Percentiles rank a stretch among this genome's conserved stretches.
Conservation (phyloP, 1,140 invertebrate genomes). For the Plectrocnemia conspersa region DNA sequence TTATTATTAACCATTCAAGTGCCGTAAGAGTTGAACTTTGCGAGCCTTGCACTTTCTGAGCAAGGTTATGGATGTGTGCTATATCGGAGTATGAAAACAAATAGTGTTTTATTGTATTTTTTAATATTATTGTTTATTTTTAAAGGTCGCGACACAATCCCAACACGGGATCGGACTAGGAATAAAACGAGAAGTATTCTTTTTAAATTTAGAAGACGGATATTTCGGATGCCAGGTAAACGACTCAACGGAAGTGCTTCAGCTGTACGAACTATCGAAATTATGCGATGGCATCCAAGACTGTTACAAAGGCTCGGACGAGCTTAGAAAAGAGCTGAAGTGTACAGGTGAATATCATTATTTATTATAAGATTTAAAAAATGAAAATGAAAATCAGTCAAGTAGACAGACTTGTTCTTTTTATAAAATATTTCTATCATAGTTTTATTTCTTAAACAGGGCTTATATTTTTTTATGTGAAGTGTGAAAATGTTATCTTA, state of each 20-base stretch:
- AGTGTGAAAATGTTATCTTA: too few relatives aligned
- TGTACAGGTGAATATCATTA: conserved; percentile 84
- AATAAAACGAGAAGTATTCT: conserved; percentile 87
- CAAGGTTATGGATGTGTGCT: too few relatives aligned
- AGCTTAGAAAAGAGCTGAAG: conserved; percentile 82
- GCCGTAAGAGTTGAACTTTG: too few relatives aligned
- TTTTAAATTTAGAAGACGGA: conserved; percentile 93
- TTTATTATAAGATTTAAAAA: too few relatives aligned
- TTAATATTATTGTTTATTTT: conserved; percentile 35
- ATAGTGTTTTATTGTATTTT: neutral
- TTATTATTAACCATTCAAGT: too few relatives aligned
- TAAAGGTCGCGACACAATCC: conserved; percentile 70
- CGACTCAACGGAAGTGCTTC: conserved; percentile 88
- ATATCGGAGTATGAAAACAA: neutral
- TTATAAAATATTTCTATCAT: too few relatives aligned
- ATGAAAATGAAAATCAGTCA: conserved; percentile 23
- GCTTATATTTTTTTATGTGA: too few relatives aligned
- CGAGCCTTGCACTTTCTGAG: too few relatives aligned
- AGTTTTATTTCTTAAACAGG: too few relatives aligned
- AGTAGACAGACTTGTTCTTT: too few relatives aligned
- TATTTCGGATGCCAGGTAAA: conserved; percentile 97
- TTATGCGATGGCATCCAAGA: conserved; percentile 86
- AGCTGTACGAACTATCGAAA: conserved; percentile 90
- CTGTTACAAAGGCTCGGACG: conserved; percentile 88
- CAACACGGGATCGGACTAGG: conserved; percentile 71